phyloP scores from a whole-genome alignment of 2,797 vertebrate genomes.

The Pseudomugil gertrudae region DNA sequence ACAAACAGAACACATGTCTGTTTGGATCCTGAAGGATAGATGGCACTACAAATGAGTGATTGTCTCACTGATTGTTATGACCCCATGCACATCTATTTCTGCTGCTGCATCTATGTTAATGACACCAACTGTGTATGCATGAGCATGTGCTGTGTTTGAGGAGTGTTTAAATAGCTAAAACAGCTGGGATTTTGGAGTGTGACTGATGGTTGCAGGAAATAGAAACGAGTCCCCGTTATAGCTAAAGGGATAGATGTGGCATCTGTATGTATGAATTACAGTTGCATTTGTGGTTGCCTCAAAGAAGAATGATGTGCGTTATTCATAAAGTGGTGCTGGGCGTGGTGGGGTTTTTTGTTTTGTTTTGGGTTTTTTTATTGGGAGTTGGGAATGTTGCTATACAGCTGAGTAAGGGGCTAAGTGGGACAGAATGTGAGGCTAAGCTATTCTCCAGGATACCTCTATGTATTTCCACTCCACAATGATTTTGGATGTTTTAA shows the following conservation, averaged over 20 bases:
- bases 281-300: conserved; percentile 41
- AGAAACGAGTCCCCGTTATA: conserved; percentile 45
- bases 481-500: conserved; percentile 22
- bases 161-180: conserved; percentile 62
- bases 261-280: conserved; percentile 14
- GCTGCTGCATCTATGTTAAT: conserved; percentile 47
- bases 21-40: conserved; percentile 22
- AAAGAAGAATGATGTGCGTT: conserved; percentile 60
- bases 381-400: conserved; percentile 48
- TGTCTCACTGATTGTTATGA: conserved; percentile 57
- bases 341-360: conserved; percentile 1
- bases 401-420: conserved; percentile 47
- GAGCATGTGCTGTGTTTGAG: conserved; percentile 26
- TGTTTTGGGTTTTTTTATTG: conserved; percentile 21
- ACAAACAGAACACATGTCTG: conserved; percentile 16
- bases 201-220: conserved; percentile 52
- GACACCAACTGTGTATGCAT: conserved; percentile 51
- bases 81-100: conserved; percentile 55
- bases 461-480: conserved; percentile 36
- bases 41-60: conserved; percentile 16
- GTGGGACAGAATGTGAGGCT: conserved; percentile 33
- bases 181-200: conserved; percentile 56
- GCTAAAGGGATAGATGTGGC: conserved; percentile 27
- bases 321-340: conserved; percentile 56
- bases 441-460: conserved; percentile 35